Evolutionary conservation across 2,113 vertebrate genomes (phyloP).

Genomic region (Ageneiosus marmoratus): DNA sequence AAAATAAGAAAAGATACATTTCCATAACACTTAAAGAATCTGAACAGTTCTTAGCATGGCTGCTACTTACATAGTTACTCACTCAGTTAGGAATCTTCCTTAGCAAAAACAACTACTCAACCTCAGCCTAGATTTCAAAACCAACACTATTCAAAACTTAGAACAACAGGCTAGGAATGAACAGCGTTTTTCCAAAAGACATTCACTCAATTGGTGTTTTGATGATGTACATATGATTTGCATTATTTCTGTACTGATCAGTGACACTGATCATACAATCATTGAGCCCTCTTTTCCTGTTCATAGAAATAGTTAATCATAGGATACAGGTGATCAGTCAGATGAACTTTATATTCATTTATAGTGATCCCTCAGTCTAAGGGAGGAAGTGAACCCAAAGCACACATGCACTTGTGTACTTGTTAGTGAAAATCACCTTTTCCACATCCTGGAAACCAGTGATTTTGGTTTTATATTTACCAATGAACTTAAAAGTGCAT

Average conservation of each 20-base stretch:
- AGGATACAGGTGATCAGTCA: neutral
- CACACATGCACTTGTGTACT: neutral
- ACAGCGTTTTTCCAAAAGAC: neutral
- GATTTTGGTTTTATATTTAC: neutral
- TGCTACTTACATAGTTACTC: no score
- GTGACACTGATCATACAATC: neutral
- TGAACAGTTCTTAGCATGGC: no score
- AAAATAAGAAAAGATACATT: no score
- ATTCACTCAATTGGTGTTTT: neutral
- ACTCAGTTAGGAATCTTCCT: no score
- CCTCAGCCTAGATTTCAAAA: no score
- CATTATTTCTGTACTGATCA: neutral
- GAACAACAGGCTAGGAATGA: neutral
- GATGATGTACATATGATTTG: neutral
- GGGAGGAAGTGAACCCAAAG: neutral
- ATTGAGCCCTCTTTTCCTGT: neutral
- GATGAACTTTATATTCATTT: neutral
- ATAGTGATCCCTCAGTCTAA: neutral
- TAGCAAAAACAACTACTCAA: no score
- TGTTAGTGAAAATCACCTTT: neutral
- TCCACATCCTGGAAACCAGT: neutral
- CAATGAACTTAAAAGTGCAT: neutral
- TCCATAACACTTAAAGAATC: no score
- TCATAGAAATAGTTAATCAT: neutral
- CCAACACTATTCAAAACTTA: no score